Evolutionary conservation across 2,113 vertebrate genomes (phyloP), one percentile per base, ranked within the genome.

Genomic region (Aix galericulata): DNA sequence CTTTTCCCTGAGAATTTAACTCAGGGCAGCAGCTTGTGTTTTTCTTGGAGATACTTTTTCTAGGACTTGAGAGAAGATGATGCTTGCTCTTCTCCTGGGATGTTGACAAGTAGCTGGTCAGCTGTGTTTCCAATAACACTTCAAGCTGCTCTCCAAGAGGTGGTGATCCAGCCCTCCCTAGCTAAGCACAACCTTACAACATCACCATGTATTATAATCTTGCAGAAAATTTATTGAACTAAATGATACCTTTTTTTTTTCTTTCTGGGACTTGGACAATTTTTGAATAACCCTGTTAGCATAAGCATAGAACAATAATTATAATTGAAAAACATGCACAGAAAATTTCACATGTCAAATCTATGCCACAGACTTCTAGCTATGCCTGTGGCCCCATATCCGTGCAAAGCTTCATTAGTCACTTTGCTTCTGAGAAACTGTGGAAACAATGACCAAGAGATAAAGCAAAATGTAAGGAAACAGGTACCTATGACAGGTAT

Each of bases 131-230:
- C 29, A 20, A 7, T 62, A 44, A 38, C 8, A 13, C 13, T 9
- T 32, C 17, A 42, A 92, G 55, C 6, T 76, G 17, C 7, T 76
- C 8, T 82, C 50, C 8, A 36, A 21, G 36, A 50, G 16, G 15
- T 14, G 23, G 40, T 29, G 14, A 32, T 29, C n/a, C 16, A 53
- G 25, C 16, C 22, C 14, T 88, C 22, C 48, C 67, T 58, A n/a
- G 16, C 9, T 7, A n/a, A n/a, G 27, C 8, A 5, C 1, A 3
- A n/a, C 50, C 9, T 55, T 58, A 16, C 11, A 20, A 0, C 23
- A 13, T 26, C 1, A 1, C 32, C 4, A 14, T 3, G 8, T 27
- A 17, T 71, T 44, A 48, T 22, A 44, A 6, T 1, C 5, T 48
- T 56, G 27, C 29, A 72, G 68, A 88, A 86, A 52, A 78, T 5